Base-by-base conservation (phyloP, 1,140 invertebrate species). In the fruit fly (Drosophila melanogaster) region DNA sequence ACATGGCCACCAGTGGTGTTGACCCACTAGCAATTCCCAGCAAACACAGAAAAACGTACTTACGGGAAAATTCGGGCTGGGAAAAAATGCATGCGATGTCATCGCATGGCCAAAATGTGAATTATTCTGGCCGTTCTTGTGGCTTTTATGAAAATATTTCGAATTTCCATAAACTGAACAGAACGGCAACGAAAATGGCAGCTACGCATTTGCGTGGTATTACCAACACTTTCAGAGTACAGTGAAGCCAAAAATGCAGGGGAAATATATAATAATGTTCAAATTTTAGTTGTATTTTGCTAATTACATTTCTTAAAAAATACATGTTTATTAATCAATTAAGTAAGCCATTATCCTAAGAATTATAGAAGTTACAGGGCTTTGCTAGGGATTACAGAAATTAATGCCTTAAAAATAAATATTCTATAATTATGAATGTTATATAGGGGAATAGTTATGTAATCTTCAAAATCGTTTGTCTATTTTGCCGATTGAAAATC, bases 121-220 rank as follows among this genome's bases (percentile, higher is more conserved):
- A 81, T 87, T 79, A 79, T 81, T 86, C 61, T 59, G 69, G 69
- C 46, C 78, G 60, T 76, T 72, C 81, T 66, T 79, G 47, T 73
- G 47, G 65, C 55, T 77, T 67, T 76, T 79, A 61, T 67, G 60
- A 78, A 81, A 74, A 81, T 81, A 75, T 75, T 75, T 66, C 26
- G 47, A 81, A 76, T 78, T 62, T 55, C 64, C 74, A 61, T 51
- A 73, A 71, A 64, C 77, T 61, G 6, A 38, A 64, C 77, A 58
- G 6, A 38, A n/a, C 24, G 50, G 43, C 69, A 41, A 76, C 38
- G 49, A 8, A 43, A 62, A 71, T 50, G 47, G 44, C 33, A 41
- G 66, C 11, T 24, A 14, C 3, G 37, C 15, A 35, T 43, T 40
- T 54, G 57, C 43, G 55, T 44, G 49, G 37, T 17, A 50, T 58